Evolutionary conservation across 1,140 invertebrate genomes (phyloP), one percentile per base, ranked within the genome.

Genomic region (Lasioglossum baleicum): DNA sequence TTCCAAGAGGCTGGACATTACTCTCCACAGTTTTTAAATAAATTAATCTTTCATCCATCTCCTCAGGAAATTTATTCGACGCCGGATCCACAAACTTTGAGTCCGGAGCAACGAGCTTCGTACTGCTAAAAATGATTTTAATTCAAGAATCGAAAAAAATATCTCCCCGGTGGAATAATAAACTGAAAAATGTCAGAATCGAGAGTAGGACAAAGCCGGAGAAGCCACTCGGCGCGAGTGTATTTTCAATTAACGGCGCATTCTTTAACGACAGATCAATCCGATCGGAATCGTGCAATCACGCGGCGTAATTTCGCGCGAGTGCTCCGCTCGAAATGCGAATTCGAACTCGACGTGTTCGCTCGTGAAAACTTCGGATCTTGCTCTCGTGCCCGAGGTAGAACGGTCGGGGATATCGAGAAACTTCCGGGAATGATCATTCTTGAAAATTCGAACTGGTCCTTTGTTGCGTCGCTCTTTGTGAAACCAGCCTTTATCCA

Each of bases 331-430:
- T 35, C 13, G 61, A 35, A 63, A 13, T 58, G 40, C 42, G 67
- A 78, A 78, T 75, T 61, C 42, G 63, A 65, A n/a, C 64, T 78
- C 67, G 73, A 58, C 67, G 76, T 78, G 73, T 77, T 81, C 31
- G 26, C 13, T 35, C 61, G 31, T 20, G 31, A 13, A 35, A 40
- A 7, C 31, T 63, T 11, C 15, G 1, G 4, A 10, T 2, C n/a
- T 35, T 42, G 7, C 35, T 10, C 7, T 10, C 7, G 2, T 48
- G 69, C 70, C 48, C 63, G 11, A 31, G 26, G 22, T 51, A 26
- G 17, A 63, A 44, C 3, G 1, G 7, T 5, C 77, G 40, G 17
- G 40, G 22, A 82, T 81, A 71, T 65, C 75, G 74, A 78, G 77
- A 81, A 77, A 77, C 67, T 75, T 71, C 60, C 20, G 51, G 26